These are phyloP conservation scores for Lophochroa leadbeateri DNA, from an alignment of 2,113 vertebrate genomes.

Conservation along the genomic window DNA sequence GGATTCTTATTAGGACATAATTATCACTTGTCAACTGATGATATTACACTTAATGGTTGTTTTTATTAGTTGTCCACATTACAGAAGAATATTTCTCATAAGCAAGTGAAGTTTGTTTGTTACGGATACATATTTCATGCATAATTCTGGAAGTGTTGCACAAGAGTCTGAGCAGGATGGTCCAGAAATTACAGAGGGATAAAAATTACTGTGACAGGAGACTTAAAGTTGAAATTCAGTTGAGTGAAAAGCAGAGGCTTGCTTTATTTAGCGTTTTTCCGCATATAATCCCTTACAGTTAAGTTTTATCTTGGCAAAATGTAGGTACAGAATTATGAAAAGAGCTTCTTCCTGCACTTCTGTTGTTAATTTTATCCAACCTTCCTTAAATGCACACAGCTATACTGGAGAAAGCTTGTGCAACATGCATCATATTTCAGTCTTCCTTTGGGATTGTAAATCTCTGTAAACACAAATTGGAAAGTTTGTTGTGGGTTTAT, in stretches of 20 bases:
- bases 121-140: background rate
- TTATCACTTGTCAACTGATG: background rate
- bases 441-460: background rate
- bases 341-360: background rate
- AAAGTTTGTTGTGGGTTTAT: background rate
- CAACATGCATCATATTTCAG: background rate
- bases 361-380: background rate
- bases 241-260: background rate
- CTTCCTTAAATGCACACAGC: background rate
- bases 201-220: background rate
- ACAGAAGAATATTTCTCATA: background rate
- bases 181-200: background rate
- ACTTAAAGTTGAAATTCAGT: background rate
- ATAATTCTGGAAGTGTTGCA: background rate
- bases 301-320: background rate
- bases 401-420: background rate
- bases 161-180: background rate
- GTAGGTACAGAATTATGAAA: background rate
- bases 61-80: background rate
- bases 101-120: background rate
- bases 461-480: background rate
- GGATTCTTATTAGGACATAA: background rate
- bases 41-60: background rate
- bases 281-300: background rate
- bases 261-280: background rate